A percentile compares a stretch with the other conserved stretches of the same genome.
Evolutionary conservation across 2,113 vertebrate genomes (phyloP).

Genomic region (Cathartes aura): DNA sequence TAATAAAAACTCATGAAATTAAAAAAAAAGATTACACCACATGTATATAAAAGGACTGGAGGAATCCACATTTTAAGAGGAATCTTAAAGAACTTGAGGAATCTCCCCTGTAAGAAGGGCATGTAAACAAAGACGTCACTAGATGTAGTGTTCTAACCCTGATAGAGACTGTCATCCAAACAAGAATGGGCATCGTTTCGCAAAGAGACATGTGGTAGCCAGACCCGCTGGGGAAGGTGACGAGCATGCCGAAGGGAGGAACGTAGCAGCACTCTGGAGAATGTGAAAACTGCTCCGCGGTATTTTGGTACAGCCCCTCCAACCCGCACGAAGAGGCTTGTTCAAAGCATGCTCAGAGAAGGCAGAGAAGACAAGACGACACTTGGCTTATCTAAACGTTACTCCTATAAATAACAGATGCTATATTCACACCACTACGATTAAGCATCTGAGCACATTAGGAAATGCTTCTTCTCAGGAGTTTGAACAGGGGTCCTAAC

Average conservation of each 20-base stretch:
- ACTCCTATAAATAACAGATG: background rate
- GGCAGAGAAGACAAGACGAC: background rate
- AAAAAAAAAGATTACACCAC: background rate
- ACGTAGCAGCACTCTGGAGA: background rate
- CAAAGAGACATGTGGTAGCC: background rate
- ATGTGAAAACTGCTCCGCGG: rapidly evolving
- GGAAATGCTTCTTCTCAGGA: background rate
- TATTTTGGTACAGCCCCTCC: background rate
- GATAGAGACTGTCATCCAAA: background rate
- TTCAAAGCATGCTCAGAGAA: background rate
- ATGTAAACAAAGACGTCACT: constrained; percentile 31
- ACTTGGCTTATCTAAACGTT: background rate
- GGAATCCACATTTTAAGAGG: constrained; percentile 1
- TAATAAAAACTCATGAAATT: background rate
- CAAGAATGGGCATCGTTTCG: background rate
- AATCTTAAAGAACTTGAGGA: constrained; percentile 13
- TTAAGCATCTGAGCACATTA: background rate
- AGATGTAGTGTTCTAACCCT: constrained; percentile 43
- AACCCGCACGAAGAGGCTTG: background rate
- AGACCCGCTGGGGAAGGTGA: background rate
- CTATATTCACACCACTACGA: background rate
- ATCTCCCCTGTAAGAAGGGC: background rate
- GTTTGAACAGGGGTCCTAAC: background rate
- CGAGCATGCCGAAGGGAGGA: background rate
- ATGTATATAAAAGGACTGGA: background rate